Percentiles rank a stretch among this genome's conserved stretches.
Conservation (phyloP, 64 coral and sea anemone genomes). For the Stichodactyla helianthus region DNA sequence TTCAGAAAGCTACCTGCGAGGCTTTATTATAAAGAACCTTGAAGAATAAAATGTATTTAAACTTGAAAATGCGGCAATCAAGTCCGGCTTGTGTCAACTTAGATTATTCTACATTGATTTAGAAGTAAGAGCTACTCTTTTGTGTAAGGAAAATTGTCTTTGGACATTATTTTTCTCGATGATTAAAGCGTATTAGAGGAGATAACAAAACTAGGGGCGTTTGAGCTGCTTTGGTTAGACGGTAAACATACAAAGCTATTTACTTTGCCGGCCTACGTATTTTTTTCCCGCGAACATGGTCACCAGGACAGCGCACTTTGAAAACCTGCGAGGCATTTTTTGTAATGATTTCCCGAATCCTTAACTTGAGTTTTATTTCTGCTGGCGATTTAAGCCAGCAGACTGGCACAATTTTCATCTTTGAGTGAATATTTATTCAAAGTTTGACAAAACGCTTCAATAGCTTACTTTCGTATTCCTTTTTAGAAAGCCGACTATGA, state of each 20-base stretch:
- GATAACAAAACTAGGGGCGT: neutral
- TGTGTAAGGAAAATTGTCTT: neutral
- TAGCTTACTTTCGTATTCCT: conserved; percentile 20
- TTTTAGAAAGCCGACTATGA: conserved; percentile 9
- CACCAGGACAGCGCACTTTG: neutral
- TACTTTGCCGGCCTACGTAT: neutral
- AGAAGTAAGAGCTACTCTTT: neutral
- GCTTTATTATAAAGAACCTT: neutral
- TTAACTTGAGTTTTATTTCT: neutral
- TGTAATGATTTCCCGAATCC: neutral
- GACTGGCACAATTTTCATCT: neutral
- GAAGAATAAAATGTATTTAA: neutral
- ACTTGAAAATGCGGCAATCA: neutral
- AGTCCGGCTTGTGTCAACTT: neutral
- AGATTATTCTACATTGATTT: neutral
- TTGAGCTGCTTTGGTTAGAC: conserved; percentile 1
- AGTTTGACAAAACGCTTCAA: conserved; percentile 22
- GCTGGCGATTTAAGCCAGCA: neutral
- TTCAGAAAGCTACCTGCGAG: neutral
- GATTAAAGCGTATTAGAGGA: neutral
- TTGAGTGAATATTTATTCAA: conserved; percentile 6
- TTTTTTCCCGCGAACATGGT: neutral
- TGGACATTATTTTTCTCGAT: neutral
- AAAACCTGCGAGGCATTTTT: neutral
- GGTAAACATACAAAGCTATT: neutral